Conservation (phyloP, 2,113 vertebrate species). For the Amphilophus citrinellus region DNA sequence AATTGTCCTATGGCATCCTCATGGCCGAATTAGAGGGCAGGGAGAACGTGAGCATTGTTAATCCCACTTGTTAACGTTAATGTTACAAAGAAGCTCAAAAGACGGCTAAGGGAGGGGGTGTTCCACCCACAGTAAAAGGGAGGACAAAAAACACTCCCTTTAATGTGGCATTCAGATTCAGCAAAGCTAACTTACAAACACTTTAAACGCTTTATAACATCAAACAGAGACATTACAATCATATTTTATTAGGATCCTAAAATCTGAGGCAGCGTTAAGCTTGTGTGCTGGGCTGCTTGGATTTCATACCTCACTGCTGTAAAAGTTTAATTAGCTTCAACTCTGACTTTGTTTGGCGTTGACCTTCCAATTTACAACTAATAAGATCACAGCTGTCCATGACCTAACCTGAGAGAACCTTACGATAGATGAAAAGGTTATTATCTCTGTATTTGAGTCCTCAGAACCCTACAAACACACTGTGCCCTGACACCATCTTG, state of each 20-base stretch:
- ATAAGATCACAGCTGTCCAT: conserved; percentile 12
- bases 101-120: not conserved
- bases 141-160: no score
- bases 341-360: conserved; percentile 12
- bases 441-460: not conserved
- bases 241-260: not conserved
- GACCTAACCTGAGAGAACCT: not conserved
- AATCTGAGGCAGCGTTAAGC: not conserved
- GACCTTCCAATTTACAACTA: conserved; percentile 27
- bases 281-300: not conserved
- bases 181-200: not conserved
- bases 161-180: not conserved
- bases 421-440: conserved; percentile 7
- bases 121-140: not conserved
- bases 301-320: not conserved
- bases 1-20: not conserved
- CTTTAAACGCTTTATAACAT: not conserved
- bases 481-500: not conserved
- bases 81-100: not conserved
- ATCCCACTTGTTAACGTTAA: not conserved
- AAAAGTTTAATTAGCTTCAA: conserved; percentile 13
- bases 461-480: not conserved
- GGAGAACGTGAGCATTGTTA: not conserved
- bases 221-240: not conserved
- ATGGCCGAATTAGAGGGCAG: not conserved